A percentile compares a stretch with the other conserved stretches of the same genome.
phyloP scores from a whole-genome alignment of 2,888 invertebrate species.

The Cheilosia pagana region DNA sequence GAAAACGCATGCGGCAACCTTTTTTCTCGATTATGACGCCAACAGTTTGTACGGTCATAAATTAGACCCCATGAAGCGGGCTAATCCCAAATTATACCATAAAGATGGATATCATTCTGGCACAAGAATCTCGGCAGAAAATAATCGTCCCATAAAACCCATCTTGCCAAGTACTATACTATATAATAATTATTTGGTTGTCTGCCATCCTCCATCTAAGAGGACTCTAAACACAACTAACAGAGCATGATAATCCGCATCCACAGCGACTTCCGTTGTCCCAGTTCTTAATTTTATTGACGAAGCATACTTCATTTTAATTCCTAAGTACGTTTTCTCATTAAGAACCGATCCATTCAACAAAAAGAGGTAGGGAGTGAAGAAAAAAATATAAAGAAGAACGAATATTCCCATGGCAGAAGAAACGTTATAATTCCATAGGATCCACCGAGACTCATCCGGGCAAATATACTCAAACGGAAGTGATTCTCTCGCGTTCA shows the following conservation, averaged over 20 bases:
- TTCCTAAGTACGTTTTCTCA: constrained; percentile 26
- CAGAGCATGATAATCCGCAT: not conserved
- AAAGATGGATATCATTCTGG: too few relatives aligned
- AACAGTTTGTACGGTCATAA: too few relatives aligned
- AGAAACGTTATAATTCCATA: constrained; percentile 3
- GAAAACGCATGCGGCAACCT: too few relatives aligned
- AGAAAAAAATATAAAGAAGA: constrained; percentile 5
- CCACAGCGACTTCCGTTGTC: constrained; percentile 13
- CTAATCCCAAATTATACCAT: too few relatives aligned
- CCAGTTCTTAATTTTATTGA: constrained; percentile 21
- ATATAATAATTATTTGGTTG: constrained; percentile 6
- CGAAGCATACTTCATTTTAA: constrained; percentile 3
- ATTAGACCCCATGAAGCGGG: too few relatives aligned
- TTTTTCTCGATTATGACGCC: too few relatives aligned
- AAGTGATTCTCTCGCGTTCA: constrained; percentile 5
- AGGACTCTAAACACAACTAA: constrained; percentile 1
- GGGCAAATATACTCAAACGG: constrained; percentile 32
- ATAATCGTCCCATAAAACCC: not conserved
- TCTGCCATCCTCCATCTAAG: not conserved
- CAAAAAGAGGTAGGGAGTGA: not conserved
- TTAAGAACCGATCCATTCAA: constrained; percentile 37
- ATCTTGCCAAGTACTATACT: not conserved
- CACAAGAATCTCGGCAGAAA: not conserved
- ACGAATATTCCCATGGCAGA: constrained; percentile 14
- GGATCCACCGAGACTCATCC: constrained; percentile 5